Base-by-base conservation (phyloP, 2,888 invertebrate genomes). In the Drosophila lutescens region DNA sequence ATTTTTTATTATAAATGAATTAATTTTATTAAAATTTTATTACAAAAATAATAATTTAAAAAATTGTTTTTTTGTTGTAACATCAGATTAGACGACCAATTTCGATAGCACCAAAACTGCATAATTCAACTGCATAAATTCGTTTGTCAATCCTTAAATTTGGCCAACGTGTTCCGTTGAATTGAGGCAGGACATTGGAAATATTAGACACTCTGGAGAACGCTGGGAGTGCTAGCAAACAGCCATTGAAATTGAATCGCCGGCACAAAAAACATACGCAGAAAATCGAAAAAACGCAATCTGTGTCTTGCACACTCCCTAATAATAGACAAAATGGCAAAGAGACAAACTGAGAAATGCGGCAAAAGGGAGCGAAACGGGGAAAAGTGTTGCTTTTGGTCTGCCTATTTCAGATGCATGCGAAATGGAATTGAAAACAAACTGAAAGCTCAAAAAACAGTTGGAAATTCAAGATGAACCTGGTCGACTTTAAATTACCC, bases 351-450 rank as follows among this genome's bases (percentile, higher is more conserved):
- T 30, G 17, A 63, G 67, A 49, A 53, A 44, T 36, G 54, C 41
- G 50, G 15, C 12, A 36, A 49, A 58, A 50, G 20, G 17, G 34
- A 58, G 12, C 1, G 34, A 43, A 58, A 12, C 4, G 32, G 17
- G 40, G 44, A 59, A 62, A 17, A 23, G 30, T 34, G 40, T 41
- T 43, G 38, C 36, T 40, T 41, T 51, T 70, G 59, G 58, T 49
- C 46, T 23, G 63, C 38, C 59, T 53, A 41, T 53, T 51, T 46
- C 38, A 38, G 63, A 49, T 69, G 50, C 66, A 71, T 65, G 68
- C 56, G 65, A 74, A 83, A 75, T 74, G 60, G 60, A 74, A 74
- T 75, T 70, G 67, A 68, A 69, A 70, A 76, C 68, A 78, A 63
- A 63, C 23, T 49, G 58, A 66, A 47, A 38, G 67, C 32, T 41